Evolutionary conservation across 2,888 invertebrate species (phyloP).

Genomic region (Eupithecia abbreviata): DNA sequence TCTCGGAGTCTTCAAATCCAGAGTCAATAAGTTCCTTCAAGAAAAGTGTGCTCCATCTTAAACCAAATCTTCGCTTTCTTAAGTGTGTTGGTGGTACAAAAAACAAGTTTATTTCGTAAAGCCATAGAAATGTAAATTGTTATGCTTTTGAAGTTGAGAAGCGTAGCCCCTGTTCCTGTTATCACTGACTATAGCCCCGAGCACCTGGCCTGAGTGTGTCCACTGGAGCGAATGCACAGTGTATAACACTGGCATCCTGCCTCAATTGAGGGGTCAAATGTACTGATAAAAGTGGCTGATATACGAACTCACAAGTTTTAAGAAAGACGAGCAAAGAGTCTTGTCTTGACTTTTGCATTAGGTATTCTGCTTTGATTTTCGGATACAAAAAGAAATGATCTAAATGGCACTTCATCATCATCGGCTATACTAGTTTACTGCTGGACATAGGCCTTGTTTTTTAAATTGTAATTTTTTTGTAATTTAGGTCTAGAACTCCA

Average conservation of each 20-base stretch:
- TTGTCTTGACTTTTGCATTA: background rate
- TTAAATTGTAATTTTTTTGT: too few relatives aligned
- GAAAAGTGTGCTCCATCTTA: too few relatives aligned
- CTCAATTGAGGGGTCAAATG: conserved; percentile 62
- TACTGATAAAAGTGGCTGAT: conserved; percentile 56
- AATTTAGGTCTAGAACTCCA: background rate
- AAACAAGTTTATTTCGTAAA: background rate
- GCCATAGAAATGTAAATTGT: background rate
- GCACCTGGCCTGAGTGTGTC: background rate
- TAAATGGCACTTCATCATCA: background rate
- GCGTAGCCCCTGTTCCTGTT: background rate
- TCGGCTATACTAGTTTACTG: background rate
- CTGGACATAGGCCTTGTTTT: too few relatives aligned
- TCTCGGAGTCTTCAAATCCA: too few relatives aligned
- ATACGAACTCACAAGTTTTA: conserved; percentile 47
- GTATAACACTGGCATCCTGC: conserved; percentile 46
- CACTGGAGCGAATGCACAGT: background rate
- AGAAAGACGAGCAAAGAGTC: background rate
- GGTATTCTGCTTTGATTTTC: background rate
- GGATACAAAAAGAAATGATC: background rate
- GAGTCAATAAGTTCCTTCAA: too few relatives aligned
- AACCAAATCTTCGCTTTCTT: too few relatives aligned
- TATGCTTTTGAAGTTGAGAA: background rate
- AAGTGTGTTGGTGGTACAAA: too few relatives aligned
- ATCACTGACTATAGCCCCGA: background rate